A percentile compares a stretch with the other conserved stretches of the same genome.
Conservation (phyloP, 2,888 invertebrate species). For the Drosophila cognata region DNA sequence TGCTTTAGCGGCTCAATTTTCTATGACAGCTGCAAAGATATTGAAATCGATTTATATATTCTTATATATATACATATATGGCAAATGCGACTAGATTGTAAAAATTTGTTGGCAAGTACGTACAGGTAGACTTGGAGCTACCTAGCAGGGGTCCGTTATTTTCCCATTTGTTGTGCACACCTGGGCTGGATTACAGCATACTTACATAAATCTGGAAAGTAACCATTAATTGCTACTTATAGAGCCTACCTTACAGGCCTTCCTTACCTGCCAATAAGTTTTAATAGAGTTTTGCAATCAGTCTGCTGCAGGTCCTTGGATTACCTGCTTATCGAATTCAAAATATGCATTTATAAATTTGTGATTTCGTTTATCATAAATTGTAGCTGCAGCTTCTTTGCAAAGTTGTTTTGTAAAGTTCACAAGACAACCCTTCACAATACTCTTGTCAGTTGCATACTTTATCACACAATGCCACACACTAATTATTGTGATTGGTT, state of each 20-base stretch:
- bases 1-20: slow-evolving; percentile 32
- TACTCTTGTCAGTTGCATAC: not conserved
- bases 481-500: not conserved
- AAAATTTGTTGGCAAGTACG: not conserved
- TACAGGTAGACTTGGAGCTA: not conserved
- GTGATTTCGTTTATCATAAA: not conserved
- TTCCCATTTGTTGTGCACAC: slow-evolving; percentile 2
- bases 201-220: not conserved
- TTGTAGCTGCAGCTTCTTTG: not conserved
- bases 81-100: slow-evolving; percentile 1
- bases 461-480: not conserved
- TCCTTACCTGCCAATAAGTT: slow-evolving; percentile 21
- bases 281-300: not conserved
- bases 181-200: slow-evolving; percentile 15
- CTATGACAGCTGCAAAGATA: slow-evolving; percentile 62
- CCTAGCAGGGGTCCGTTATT: not conserved
- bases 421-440: too few relatives aligned
- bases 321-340: not conserved
- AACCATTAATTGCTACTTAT: not conserved
- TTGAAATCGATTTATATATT: slow-evolving; percentile 22
- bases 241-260: not conserved
- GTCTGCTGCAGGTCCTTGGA: not conserved
- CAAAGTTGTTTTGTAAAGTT: too few relatives aligned
- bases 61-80: slow-evolving; percentile 24
- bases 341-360: not conserved